Evolutionary conservation across 2,888 invertebrate species (phyloP).

Genomic region (Asteroscopus sphinx): DNA sequence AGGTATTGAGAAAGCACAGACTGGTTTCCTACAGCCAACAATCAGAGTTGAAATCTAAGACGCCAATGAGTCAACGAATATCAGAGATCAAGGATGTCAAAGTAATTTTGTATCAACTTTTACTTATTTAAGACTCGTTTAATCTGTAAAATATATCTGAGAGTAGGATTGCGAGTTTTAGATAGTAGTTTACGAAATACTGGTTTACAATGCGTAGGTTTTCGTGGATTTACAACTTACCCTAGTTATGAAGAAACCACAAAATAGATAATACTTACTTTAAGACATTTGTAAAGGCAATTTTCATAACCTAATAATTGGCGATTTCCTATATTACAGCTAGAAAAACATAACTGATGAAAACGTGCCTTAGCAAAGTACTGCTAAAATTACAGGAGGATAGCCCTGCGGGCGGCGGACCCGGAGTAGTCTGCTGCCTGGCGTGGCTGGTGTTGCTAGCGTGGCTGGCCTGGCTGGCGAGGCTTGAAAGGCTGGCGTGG

Average conservation of each 20-base stretch:
- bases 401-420: too few species aligned
- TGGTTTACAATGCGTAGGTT: conserved; percentile 28
- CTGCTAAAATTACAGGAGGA: too few species aligned
- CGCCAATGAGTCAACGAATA: conserved; percentile 53
- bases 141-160: conserved; percentile 33
- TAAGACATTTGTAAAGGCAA: too few species aligned
- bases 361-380: too few species aligned
- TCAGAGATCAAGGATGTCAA: conserved; percentile 49
- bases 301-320: too few species aligned
- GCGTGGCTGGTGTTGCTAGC: too few species aligned
- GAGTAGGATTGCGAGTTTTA: conserved; percentile 5
- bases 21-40: conserved; percentile 29
- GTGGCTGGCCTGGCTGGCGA: too few species aligned
- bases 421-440: too few species aligned
- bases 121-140: conserved; percentile 41
- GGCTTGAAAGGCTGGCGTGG: too few species aligned
- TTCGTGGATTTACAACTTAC: conserved; percentile 10
- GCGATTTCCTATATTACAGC: too few species aligned
- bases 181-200: conserved; percentile 8
- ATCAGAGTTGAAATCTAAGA: conserved; percentile 47
- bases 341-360: too few species aligned
- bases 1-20: conserved; percentile 44
- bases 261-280: not conserved
- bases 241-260: conserved; percentile 27
- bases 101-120: conserved; percentile 43